phyloP scores from a whole-genome alignment of 2,888 invertebrate genomes.

The Lampropteryx suffumata region DNA sequence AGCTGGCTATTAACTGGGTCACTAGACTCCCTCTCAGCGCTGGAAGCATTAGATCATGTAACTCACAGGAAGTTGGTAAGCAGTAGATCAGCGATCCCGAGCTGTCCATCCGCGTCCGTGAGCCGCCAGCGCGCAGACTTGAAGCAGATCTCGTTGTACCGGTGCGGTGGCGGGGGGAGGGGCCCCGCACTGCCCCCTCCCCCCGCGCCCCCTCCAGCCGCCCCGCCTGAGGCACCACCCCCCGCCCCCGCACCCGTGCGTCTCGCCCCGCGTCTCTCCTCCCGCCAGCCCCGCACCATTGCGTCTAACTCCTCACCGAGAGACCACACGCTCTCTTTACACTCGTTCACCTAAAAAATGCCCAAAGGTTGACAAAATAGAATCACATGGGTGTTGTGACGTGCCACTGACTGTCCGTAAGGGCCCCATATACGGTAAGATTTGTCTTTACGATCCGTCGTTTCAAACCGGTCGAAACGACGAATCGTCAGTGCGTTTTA shows the following conservation, averaged over 20 bases:
- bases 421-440: too few relatives aligned
- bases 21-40: too few relatives aligned
- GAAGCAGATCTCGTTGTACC: slow-evolving; percentile 94
- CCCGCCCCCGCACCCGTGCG: slow-evolving; percentile 71
- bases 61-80: slow-evolving; percentile 96
- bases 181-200: slow-evolving; percentile 74
- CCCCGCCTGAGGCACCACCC: too few relatives aligned
- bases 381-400: too few relatives aligned
- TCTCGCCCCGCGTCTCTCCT: slow-evolving; percentile 86
- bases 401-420: too few relatives aligned
- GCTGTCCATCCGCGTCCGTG: slow-evolving; percentile 98
- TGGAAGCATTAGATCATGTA: too few relatives aligned
- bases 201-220: slow-evolving; percentile 85
- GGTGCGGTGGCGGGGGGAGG: slow-evolving; percentile 87
- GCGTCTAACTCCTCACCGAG: slow-evolving; percentile 97
- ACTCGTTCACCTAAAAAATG: slow-evolving; percentile 88
- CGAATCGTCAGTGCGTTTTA: too few relatives aligned
- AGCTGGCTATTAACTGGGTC: too few relatives aligned
- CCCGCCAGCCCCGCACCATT: slow-evolving; percentile 96
- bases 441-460: too few relatives aligned
- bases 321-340: slow-evolving; percentile 93
- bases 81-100: slow-evolving; percentile 97
- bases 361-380: not conserved
- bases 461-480: too few relatives aligned
- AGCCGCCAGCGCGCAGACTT: slow-evolving; percentile 99